Evolutionary conservation across 2,888 invertebrate genomes (phyloP).

Genomic region (Dryococelus australis): DNA sequence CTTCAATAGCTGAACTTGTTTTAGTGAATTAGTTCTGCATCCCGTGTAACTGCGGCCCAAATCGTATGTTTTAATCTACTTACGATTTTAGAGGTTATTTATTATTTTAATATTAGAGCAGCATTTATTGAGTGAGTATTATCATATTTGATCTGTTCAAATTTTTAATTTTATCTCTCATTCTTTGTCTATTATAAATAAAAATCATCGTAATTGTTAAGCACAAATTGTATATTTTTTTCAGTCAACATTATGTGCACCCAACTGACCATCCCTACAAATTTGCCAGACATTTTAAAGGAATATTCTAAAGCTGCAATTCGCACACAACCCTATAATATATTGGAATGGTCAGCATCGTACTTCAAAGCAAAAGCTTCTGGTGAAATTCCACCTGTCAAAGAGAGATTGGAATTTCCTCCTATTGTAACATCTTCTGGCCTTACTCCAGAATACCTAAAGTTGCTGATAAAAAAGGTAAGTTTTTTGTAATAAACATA

Average conservation of each 20-base stretch:
- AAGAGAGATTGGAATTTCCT: conserved; percentile 78
- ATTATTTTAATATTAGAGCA: too few species aligned
- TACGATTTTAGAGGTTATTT: too few species aligned
- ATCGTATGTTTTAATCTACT: too few species aligned
- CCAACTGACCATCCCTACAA: conserved; percentile 83
- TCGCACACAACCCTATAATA: conserved; percentile 86
- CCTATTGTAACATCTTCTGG: conserved; percentile 73
- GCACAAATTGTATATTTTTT: background rate
- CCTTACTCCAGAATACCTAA: conserved; percentile 80
- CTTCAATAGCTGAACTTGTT: too few species aligned
- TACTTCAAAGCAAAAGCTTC: conserved; percentile 82
- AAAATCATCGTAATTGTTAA: too few species aligned
- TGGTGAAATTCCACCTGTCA: conserved; percentile 81
- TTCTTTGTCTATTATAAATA: too few species aligned
- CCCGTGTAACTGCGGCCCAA: too few species aligned
- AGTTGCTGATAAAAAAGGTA: conserved; percentile 68
- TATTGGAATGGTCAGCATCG: conserved; percentile 83
- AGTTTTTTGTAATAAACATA: background rate
- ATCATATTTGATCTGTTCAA: too few species aligned
- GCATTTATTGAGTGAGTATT: too few species aligned
- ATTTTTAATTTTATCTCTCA: too few species aligned
- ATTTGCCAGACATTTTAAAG: conserved; percentile 82
- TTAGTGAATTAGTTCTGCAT: too few species aligned
- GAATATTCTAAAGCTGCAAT: conserved; percentile 92
- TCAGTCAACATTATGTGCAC: conserved; percentile 63